Evolutionary conservation across 2,888 invertebrate species (phyloP), one percentile per base, ranked within the genome.

Genomic region (Matsumyia berberina): DNA sequence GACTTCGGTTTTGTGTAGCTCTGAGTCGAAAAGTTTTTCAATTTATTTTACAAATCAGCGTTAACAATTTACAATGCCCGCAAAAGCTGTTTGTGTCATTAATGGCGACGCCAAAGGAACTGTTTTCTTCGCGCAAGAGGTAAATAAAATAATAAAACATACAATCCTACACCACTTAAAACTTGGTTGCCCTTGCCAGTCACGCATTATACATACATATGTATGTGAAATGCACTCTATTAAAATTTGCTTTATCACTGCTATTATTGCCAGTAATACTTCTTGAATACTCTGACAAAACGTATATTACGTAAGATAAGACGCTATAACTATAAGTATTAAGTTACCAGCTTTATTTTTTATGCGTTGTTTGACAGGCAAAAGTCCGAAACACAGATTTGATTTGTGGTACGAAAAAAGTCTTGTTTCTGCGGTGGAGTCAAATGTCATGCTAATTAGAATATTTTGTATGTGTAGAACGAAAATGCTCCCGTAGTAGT

Each of bases 51-150:
- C 15, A 11, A 49, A 53, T 15, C 2, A 51, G n/a, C 9, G 66
- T 49, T 6, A 60, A 37, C 17, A 2, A 55, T 42, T 15, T 46
- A 91, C 89, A 88, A 95, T 94, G 94, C 92, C 94, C 81, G 90
- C 91, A 19, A 96, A 96, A 93, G 97, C 97, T 77, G 97, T 97
- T 80, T 97, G 97, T 91, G 97, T 97, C 88, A 93, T 98, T 87
- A 95, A 95, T 86, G 97, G 97, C 24, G 97, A 97, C 91, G 96
- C 96, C 39, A 94, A 94, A 88, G 98, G 98, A 86, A 96, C 96
- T 7, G 93, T 98, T 76, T 94, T 92, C 91, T 97, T 98, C 90
- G 94, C 94, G 77, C 97, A 97, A 92, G 93, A 93, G 91, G 96
- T 96, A 93, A 91, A 91, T n/a, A n/a, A n/a, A n/a, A n/a, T n/a